Evolutionary conservation across 2,113 vertebrate species (phyloP), one percentile per base, ranked within the genome.

Genomic region (Hippocampus guttulatus): DNA sequence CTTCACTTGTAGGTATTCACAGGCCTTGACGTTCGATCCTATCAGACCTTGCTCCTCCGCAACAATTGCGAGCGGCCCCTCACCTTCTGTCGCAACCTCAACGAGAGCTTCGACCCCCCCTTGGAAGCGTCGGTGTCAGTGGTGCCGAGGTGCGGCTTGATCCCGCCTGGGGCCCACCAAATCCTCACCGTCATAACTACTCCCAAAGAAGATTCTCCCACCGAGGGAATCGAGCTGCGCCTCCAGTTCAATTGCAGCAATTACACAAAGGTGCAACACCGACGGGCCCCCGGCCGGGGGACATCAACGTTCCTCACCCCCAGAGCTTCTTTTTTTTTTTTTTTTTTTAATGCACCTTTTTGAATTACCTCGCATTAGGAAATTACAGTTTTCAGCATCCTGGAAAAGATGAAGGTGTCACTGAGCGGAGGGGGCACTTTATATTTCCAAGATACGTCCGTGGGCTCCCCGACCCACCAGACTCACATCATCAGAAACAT

Each of bases 391-490:
- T 74, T 85, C 33, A 93, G 91, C 78, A 83, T 88, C 33, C 91
- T 88, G 5, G 94, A 96, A 75, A 89, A 90, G 0, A 88, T 90
- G 6, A 64, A 77, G 33, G 83, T 98, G 71, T 83, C 87, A 70
- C 72, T 98, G 72, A 94, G 95, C 82, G 87, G 85, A 47, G 82
- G 80, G 3, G 89, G 87, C 57, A 88, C 49, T 52, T 80, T 98
- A n/a, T 94, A 92, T 87, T 96, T 99, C 81, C 94, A 91, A 58
- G 94, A 96, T 55, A 94, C 94, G 15, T 89, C 75, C n/a, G 70
- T 95, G 78, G 94, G 94, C 38, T 90, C 79, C 38, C 83, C 71
- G 25, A 92, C 91, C 2, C 88, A 89, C 66, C 87, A 81, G 70
- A 79, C 73, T 67, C 92, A 93, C 73, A 81, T 86, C 62, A 90